A percentile compares a stretch with the other conserved stretches of the same genome.
Conservation (phyloP, 2,888 invertebrate species). For the Pollenia amentaria region DNA sequence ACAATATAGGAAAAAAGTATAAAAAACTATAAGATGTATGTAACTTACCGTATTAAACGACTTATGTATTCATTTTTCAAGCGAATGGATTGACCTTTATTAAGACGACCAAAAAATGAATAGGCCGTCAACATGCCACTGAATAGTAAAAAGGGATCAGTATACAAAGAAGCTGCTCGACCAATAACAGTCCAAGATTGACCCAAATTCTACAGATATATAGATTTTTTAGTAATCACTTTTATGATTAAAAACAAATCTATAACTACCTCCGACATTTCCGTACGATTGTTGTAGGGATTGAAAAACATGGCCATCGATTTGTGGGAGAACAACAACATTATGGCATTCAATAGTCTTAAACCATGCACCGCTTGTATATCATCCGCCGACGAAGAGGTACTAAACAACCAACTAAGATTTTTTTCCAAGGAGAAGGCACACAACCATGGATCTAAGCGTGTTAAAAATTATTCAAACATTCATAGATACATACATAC, state of each 20-base stretch:
- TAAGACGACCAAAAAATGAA: conserved; percentile 87
- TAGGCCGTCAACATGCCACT: conserved; percentile 89
- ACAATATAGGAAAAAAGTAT: no score
- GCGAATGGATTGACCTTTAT: conserved; percentile 86
- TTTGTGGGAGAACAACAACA: conserved; percentile 88
- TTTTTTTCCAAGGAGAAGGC: conserved; percentile 88
- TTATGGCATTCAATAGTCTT: conserved; percentile 87
- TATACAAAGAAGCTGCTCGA: conserved; percentile 89
- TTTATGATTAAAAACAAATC: not conserved
- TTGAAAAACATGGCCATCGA: conserved; percentile 90
- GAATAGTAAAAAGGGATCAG: conserved; percentile 90
- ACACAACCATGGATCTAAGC: conserved; percentile 85
- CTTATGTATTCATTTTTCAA: conserved; percentile 87
- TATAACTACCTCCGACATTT: conserved; percentile 87
- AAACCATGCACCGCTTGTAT: conserved; percentile 89
- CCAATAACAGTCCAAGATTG: conserved; percentile 89
- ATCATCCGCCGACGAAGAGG: conserved; percentile 85
- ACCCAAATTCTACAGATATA: conserved; percentile 85
- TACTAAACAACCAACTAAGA: conserved; percentile 85
- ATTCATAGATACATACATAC: no score
- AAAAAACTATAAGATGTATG: not conserved
- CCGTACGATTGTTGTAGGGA: conserved; percentile 88
- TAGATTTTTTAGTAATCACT: not conserved
- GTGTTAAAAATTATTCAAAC: not conserved
- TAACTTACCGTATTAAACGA: conserved; percentile 86